Evolutionary conservation across 1,140 invertebrate species (phyloP).

Genomic region (Trigoniulus corallinus): DNA sequence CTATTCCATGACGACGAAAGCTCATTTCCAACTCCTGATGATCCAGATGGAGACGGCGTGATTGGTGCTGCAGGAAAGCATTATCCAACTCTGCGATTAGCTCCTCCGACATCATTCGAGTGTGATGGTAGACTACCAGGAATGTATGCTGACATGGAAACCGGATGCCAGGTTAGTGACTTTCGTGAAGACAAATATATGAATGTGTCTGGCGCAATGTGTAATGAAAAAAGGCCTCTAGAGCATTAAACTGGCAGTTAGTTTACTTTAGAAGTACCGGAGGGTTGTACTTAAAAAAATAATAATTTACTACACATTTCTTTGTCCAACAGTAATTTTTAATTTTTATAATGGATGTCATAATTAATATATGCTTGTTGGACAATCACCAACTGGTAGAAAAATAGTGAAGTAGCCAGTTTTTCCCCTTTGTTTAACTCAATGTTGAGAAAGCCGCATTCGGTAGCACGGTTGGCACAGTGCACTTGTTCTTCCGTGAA

Average conservation of each 20-base stretch:
- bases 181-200: background rate
- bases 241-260: background rate
- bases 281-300: background rate
- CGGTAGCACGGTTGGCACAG: too few species aligned
- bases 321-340: background rate
- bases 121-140: conserved; percentile 43
- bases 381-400: too few species aligned
- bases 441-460: too few species aligned
- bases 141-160: conserved; percentile 55
- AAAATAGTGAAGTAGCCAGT: too few species aligned
- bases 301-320: background rate
- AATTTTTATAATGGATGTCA: background rate
- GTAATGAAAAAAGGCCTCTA: background rate
- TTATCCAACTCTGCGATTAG: conserved; percentile 14
- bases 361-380: too few species aligned
- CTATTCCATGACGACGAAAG: too few species aligned
- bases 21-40: background rate
- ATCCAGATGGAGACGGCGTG: conserved; percentile 2
- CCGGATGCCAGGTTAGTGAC: conserved; percentile 43
- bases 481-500: too few species aligned
- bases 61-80: conserved; percentile 11
- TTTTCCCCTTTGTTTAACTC: too few species aligned
- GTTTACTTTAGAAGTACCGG: background rate
- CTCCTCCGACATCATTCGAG: conserved; percentile 31
- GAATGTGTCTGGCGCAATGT: background rate